Evolutionary conservation across 1,140 invertebrate species (phyloP), one percentile per base, ranked within the genome.

Genomic region (Cataglyphis hispanica): DNA sequence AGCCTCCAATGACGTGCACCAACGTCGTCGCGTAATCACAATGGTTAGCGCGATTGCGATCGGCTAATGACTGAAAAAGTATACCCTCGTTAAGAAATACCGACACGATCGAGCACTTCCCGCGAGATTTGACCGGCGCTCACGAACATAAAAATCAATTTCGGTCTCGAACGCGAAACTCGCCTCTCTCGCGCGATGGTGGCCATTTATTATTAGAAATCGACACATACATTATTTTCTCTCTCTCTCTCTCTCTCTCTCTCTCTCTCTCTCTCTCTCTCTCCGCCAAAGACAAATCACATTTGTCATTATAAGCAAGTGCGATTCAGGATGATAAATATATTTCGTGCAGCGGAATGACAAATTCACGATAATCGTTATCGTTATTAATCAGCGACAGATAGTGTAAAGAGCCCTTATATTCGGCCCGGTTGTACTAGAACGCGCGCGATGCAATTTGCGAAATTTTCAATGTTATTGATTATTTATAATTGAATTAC

Each of bases 31-130:
- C 81, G 88, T 93, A 94, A 94, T 93, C 91, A 93, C 92, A 92
- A 94, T 93, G 91, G 90, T 93, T 94, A 94, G 87, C 70, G 84
- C 91, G 93, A 94, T 94, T 92, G 89, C 80, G 83, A 94, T 94
- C 93, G 84, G 85, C 90, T 93, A 94, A 94, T 93, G 93, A 93
- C 90, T 91, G 90, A 93, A 94, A 92, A 93, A 94, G 91, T 89
- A 92, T 91, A 91, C 91, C 92, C 92, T 94, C 91, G 93, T 94
- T 93, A 93, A 91, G 91, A 91, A 93, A 94, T 93, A 89, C 92
- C 93, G 89, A 93, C 93, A 92, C 92, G 93, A 94, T 93, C 92
- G 67, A 43, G 66, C 78, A 1, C 66, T 43, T 25, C 25, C 6
- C 37, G 67, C 43, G 43, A 8, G 37, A 58, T 81, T 50, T 13